A percentile compares a stretch with the other conserved stretches of the same genome.
These are phyloP conservation scores for Bombus affinis DNA, from an alignment of 1,140 invertebrate species.

Conservation along the genomic window DNA sequence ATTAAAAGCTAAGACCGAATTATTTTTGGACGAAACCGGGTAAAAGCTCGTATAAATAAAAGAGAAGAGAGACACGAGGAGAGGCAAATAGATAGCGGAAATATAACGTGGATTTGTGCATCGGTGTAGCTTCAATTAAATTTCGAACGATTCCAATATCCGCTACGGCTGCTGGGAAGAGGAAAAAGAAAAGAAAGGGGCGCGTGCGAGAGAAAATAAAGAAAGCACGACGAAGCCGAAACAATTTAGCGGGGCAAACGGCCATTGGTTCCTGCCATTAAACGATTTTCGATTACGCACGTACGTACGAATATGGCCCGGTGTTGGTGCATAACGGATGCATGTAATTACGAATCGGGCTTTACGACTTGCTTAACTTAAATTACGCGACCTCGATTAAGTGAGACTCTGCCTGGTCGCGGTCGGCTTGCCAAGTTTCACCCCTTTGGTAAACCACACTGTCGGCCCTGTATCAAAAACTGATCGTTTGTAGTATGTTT, in stretches of 20 bases:
- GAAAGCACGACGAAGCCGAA: conserved; percentile 35
- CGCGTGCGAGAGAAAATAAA: not conserved
- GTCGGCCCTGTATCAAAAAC: conserved; percentile 38
- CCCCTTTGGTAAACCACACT: conserved; percentile 9
- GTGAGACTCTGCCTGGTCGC: conserved; percentile 49
- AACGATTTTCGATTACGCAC: conserved; percentile 64
- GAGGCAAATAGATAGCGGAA: not conserved
- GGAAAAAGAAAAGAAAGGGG: not conserved
- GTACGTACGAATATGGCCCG: conserved; percentile 26
- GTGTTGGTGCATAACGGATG: conserved; percentile 65
- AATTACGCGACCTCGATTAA: conserved; percentile 71
- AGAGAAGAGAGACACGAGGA: no score
- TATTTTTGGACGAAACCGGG: not conserved
- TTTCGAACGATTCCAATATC: conserved; percentile 36
- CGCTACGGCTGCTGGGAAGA: not conserved
- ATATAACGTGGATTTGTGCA: not conserved
- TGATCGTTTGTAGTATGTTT: conserved; percentile 28
- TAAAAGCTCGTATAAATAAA: not conserved
- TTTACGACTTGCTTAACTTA: conserved; percentile 72
- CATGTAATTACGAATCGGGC: conserved; percentile 69
- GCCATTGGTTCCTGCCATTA: conserved; percentile 43
- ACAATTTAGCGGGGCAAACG: conserved; percentile 51
- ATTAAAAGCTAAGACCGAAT: not conserved
- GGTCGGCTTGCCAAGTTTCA: conserved; percentile 62
- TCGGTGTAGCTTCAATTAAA: conserved; percentile 13